Conservation (phyloP, 1,140 invertebrate species). For the Marisa cornuarietis region DNA sequence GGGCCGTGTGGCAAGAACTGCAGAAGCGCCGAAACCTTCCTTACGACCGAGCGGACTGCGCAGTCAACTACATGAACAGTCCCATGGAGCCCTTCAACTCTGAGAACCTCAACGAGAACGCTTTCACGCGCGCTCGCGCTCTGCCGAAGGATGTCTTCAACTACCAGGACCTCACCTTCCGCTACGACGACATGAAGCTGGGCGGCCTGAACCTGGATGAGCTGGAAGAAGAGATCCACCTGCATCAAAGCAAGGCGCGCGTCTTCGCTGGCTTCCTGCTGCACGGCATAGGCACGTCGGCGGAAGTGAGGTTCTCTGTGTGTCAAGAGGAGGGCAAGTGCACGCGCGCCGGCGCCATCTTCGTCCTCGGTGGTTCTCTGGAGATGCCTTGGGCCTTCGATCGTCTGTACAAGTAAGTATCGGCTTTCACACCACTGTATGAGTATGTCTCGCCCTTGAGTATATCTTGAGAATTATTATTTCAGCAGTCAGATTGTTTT, state of each 20-base stretch:
- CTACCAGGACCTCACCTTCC: conserved; percentile 19
- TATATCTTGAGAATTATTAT: not conserved
- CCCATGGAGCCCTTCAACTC: conserved; percentile 30
- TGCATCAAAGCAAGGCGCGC: not conserved
- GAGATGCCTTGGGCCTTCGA: conserved; percentile 32
- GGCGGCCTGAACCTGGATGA: not conserved
- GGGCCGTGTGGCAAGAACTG: conserved; percentile 38
- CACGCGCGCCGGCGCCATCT: conserved; percentile 16
- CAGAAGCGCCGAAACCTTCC: conserved; percentile 27
- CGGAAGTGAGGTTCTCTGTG: conserved; percentile 15
- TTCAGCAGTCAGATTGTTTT: not conserved
- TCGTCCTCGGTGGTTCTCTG: conserved; percentile 19
- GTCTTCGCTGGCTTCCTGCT: conserved; percentile 34
- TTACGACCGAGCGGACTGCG: conserved; percentile 30
- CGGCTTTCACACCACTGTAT: not conserved
- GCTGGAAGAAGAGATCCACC: not conserved
- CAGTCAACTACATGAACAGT: conserved; percentile 24
- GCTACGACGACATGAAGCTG: conserved; percentile 21
- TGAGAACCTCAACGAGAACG: conserved; percentile 15
- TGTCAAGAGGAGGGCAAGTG: conserved; percentile 10
- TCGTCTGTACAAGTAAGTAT: conserved; percentile 23
- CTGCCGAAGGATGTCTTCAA: conserved; percentile 21
- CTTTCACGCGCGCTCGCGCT: conserved; percentile 14
- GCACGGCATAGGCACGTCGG: conserved; percentile 24
- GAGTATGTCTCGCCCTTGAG: not conserved